Evolutionary conservation across 2,888 invertebrate genomes (phyloP), one percentile per base, ranked within the genome.

Genomic region (Pyrrhia umbra): DNA sequence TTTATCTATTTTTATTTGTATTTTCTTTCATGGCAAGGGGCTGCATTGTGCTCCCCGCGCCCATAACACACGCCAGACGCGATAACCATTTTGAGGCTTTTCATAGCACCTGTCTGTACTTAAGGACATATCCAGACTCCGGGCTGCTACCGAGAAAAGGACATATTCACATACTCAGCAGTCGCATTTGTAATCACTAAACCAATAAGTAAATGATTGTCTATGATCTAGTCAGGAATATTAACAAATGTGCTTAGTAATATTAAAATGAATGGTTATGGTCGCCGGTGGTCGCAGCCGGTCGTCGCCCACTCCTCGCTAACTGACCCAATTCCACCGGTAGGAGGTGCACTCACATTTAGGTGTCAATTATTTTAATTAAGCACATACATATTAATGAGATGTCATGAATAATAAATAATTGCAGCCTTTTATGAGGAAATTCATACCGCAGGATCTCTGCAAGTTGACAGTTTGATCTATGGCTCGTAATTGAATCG

Each of bases 281-380:
- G 62, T 43, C 16, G 45, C 30, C 45, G 43, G 40, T 42, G 64
- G 70, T 50, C 52, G 73, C 80, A 74, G 79, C 77, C 76, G 78
- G 72, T 72, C 58, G 47, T 50, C 74, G 68, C 86, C 83, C 84
- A 83, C 85, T 55, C 51, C 60, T 20, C 61, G 45, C 64, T 23
- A 63, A 47, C 54, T 79, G 84, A 83, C 87, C 85, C 77, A 81
- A 79, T 83, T 86, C 63, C 51, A 56, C 62, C 70, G 59, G 79
- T 85, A 80, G 81, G 81, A 75, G 75, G 54, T 68, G 74, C 77
- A 40, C 73, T 75, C 68, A 60, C 65, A 74, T 72, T 60, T 61
- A 59, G 59, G 60, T 52, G 57, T 59, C 63, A 61, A 71, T 74
- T 63, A 78, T 63, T 63, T 65, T 71, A 77, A 79, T 79, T 62